Conservation (phyloP, 2,797 vertebrate species). For the Cheirogaleus major region DNA sequence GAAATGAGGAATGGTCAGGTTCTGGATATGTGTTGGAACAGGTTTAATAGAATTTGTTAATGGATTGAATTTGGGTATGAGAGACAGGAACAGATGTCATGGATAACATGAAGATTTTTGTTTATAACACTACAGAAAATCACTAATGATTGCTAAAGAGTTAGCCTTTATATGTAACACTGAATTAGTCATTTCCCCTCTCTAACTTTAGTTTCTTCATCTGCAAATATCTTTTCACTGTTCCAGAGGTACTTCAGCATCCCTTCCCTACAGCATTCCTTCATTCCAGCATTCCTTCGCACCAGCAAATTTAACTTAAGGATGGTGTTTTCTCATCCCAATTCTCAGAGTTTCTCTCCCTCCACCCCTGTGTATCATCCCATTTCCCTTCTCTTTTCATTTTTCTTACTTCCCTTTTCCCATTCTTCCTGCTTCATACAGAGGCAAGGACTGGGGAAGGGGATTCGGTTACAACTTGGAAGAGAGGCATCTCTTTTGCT, state of each 20-base stretch:
- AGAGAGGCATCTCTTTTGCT: neutral
- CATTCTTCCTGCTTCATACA: neutral
- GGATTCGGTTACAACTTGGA: neutral
- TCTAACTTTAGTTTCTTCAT: neutral
- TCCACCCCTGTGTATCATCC: neutral
- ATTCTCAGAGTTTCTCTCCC: neutral
- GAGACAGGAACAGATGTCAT: neutral
- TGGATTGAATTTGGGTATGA: neutral
- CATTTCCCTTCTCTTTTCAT: neutral
- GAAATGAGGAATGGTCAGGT: neutral
- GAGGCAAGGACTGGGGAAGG: neutral
- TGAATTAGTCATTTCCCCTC: neutral
- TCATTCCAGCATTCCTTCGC: neutral
- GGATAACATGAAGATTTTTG: neutral
- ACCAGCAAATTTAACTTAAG: neutral
- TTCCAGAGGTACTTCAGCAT: neutral
- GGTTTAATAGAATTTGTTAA: neutral
- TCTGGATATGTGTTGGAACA: neutral
- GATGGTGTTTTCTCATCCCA: neutral
- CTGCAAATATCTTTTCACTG: neutral
- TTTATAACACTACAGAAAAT: neutral
- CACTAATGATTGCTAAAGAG: neutral
- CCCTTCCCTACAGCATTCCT: neutral
- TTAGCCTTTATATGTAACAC: neutral
- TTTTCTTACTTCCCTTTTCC: neutral